Percentiles rank a stretch among this genome's conserved stretches.
Evolutionary conservation across 2,797 vertebrate species (phyloP).

Genomic region (Rhinophrynus dorsalis): DNA sequence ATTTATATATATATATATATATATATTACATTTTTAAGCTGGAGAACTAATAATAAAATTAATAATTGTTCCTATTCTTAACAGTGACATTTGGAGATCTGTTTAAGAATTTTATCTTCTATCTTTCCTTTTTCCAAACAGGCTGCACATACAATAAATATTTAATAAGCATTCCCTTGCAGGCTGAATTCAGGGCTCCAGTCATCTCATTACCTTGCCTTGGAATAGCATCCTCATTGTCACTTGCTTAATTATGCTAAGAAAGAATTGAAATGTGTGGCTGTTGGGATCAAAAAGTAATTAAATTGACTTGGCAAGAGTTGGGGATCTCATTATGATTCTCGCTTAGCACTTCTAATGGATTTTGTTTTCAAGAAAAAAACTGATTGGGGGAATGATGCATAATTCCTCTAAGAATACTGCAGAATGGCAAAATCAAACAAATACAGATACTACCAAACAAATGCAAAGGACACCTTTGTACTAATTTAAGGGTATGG

Average conservation of each 20-base stretch:
- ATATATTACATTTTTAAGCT: no score
- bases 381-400: conserved; percentile 59
- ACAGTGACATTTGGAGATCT: conserved; percentile 65
- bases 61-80: conserved; percentile 60
- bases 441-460: conserved; percentile 21
- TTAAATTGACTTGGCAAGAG: conserved; percentile 80
- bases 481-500: conserved; percentile 12
- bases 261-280: conserved; percentile 72
- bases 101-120: conserved; percentile 65
- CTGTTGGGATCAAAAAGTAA: conserved; percentile 78
- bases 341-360: conserved; percentile 78
- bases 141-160: conserved; percentile 76
- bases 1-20: no score
- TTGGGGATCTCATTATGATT: conserved; percentile 77
- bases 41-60: conserved; percentile 34
- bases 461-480: conserved; percentile 10
- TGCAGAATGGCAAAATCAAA: conserved; percentile 32
- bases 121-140: conserved; percentile 68
- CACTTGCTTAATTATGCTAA: conserved; percentile 82
- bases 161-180: conserved; percentile 80
- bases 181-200: conserved; percentile 70
- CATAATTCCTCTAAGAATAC: conserved; percentile 52
- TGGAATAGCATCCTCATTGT: conserved; percentile 78
- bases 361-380: conserved; percentile 53
- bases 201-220: conserved; percentile 77